Evolutionary conservation across 1,140 invertebrate species (phyloP).

Genomic region (Episyrphus balteatus): DNA sequence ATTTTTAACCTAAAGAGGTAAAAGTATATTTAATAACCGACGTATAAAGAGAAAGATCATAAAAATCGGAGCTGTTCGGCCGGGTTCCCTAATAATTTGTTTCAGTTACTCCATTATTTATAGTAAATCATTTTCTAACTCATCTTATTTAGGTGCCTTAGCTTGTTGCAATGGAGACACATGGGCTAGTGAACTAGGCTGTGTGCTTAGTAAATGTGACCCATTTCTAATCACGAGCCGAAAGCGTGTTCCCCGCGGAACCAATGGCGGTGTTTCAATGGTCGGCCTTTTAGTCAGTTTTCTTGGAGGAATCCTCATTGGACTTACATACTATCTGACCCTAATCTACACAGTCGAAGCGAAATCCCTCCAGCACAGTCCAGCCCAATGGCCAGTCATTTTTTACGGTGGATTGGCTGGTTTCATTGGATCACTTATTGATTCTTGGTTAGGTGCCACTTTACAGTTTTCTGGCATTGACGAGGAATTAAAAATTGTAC

Average conservation of each 20-base stretch:
- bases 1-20: background rate
- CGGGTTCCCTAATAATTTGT: no score
- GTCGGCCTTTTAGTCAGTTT: constrained; percentile 60
- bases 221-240: constrained; percentile 69
- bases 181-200: constrained; percentile 81
- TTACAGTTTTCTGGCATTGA: constrained; percentile 75
- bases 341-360: constrained; percentile 53
- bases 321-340: constrained; percentile 59
- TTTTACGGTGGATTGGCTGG: constrained; percentile 59
- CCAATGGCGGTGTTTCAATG: constrained; percentile 70
- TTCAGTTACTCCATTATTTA: no score
- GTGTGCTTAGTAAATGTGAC: constrained; percentile 54
- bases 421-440: constrained; percentile 67
- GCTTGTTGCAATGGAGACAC: constrained; percentile 83
- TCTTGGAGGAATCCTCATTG: constrained; percentile 62
- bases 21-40: no score
- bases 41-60: no score
- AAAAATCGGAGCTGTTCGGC: no score
- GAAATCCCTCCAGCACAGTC: constrained; percentile 45
- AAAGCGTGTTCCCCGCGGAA: constrained; percentile 67
- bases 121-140: background rate
- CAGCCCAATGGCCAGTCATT: constrained; percentile 74
- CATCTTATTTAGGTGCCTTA: constrained; percentile 48
- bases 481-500: constrained; percentile 58
- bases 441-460: constrained; percentile 75